Evolutionary conservation across 2,888 invertebrate species (phyloP).

Genomic region (Spilosoma lubricipeda): DNA sequence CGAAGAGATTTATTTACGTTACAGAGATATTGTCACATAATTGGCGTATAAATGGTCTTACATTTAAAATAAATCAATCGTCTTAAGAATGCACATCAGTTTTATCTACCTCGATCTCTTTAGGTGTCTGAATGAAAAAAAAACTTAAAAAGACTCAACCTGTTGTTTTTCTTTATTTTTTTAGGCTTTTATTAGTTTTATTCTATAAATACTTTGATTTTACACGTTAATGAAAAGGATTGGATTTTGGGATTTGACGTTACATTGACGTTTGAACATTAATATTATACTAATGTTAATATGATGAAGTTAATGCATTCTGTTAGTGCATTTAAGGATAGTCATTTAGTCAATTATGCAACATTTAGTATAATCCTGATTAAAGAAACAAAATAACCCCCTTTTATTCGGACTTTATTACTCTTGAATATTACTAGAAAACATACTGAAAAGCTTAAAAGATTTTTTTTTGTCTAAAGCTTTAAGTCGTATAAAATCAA

Average conservation of each 20-base stretch:
- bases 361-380: background rate
- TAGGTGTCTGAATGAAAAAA: constrained; percentile 55
- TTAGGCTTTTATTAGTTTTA: constrained; percentile 53
- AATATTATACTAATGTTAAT: constrained; percentile 23
- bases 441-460: background rate
- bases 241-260: constrained; percentile 43
- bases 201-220: constrained; percentile 62
- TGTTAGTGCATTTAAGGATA: background rate
- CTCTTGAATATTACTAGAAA: background rate
- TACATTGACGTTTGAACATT: no score
- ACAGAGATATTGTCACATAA: constrained; percentile 50
- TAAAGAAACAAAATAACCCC: background rate
- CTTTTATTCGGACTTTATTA: background rate
- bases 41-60: constrained; percentile 60
- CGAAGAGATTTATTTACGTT: constrained; percentile 27
- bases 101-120: constrained; percentile 62
- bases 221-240: constrained; percentile 54
- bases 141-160: constrained; percentile 61
- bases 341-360: background rate
- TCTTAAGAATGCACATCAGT: constrained; percentile 63
- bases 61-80: constrained; percentile 68
- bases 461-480: background rate
- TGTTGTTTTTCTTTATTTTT: constrained; percentile 58
- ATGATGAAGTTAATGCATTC: background rate
- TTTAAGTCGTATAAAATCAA: background rate